Evolutionary conservation across 1,140 invertebrate genomes (phyloP), one percentile per base, ranked within the genome.

Genomic region (Megalonaias nervosa): DNA sequence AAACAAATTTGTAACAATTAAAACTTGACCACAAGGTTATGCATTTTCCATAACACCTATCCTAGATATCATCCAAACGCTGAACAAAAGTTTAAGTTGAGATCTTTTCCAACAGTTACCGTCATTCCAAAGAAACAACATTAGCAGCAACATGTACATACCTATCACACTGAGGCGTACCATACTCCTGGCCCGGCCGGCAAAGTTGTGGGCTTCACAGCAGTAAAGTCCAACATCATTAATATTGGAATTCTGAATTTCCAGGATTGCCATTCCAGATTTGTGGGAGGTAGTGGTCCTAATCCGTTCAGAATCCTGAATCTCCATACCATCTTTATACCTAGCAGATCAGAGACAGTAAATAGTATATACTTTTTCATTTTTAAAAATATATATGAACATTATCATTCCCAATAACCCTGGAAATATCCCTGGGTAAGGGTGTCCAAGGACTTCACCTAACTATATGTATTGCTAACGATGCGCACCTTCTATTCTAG

Each of bases 171-270:
- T 78, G 15, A 78, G 64, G 55, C 71, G 60, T 26, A 68, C 70
- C 76, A 78, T 78, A 26, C 62, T 78, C 76, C 68, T 67, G 17
- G 76, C 76, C 13, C 76, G 64, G 1, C 76, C 76, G 6, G 76
- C 76, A 59, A 78, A 67, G 38, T 78, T 78, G 38, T 78, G 76
- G 15, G 76, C 76, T 38, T 78, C 76, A 60, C 76, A 78, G 12
- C 71, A 60, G 66, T 78, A 78, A 23, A 78, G 71, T 31, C 76
- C 76, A 31, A 67, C 70, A 31, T 78, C 76, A 13, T 65, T 64
- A 16, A 73, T 65, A 13, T 57, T 73, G 2, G 76, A 65, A 55
- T 67, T 58, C 11, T n/a, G 17, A 31, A 78, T 78, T 13, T 64
- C n/a, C 23, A 78, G 65, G n/a, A 73, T 64, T 17, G 76, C 70